Base-by-base conservation (phyloP, 2,888 invertebrate species). In the Slavum lentiscoides region DNA sequence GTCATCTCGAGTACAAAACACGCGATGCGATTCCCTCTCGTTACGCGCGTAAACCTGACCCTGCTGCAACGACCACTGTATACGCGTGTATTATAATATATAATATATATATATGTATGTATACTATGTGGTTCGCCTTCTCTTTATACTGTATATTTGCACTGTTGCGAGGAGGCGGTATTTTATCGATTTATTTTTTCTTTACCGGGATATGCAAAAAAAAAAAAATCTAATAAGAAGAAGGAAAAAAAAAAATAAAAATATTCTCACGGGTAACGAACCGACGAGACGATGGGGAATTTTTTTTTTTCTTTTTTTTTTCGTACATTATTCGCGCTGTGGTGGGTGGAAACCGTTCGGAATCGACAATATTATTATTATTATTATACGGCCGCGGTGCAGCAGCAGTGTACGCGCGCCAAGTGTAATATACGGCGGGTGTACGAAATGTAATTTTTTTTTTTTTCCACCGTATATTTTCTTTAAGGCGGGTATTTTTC, bases 231-330 rank as follows among this genome's bases (percentile, higher is more conserved):
- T 58, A 55, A 49, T 49, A 49, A 49, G 8, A 49, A 49, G 8
- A 49, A 61, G 30, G 30, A 30, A 30, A 30, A 30, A 2, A 43
- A 21, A 72, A 55, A 30, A 30, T 30, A 43, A 21, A 72, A 55
- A 80, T 55, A 39, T 80, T 80, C 77, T 80, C 77, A 80, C 77
- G 64, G 77, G 39, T 17, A 39, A 77, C 74, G 21, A 69, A 61
- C 67, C 61, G 37, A 68, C 30, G 30, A n/a, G n/a, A n/a, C n/a
- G n/a, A n/a, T n/a, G n/a, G n/a, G n/a, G n/a, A 30, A 30, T 30
- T 30, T 30, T 30, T 30, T 4, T 30, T 30, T 4, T 30, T 30
- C 49, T 49, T 49, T 49, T 30, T 30, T 30, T 30, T 30, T 30
- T 4, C 30, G 30, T 30, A 30, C 4, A 49, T 68, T 21, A 23